Percentiles rank a stretch among this genome's conserved stretches.
phyloP scores from a whole-genome alignment of 2,113 vertebrate genomes.

The Paedocypris sp. region DNA sequence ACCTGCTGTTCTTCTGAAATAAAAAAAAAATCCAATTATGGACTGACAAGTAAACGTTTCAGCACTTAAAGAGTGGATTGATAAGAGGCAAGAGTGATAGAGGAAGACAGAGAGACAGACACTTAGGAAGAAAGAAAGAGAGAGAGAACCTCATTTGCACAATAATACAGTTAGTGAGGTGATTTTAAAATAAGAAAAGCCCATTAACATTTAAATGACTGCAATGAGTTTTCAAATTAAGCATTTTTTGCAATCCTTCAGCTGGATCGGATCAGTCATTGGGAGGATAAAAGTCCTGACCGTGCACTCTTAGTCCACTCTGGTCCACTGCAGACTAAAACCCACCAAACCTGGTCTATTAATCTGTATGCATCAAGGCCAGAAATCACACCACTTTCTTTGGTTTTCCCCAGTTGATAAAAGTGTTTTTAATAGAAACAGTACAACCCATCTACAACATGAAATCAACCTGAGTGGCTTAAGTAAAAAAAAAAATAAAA shows the following conservation, averaged over 20 bases:
- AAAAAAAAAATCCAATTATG: constrained; percentile 61
- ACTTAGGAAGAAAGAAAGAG: constrained; percentile 14
- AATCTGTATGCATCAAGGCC: too few relatives aligned
- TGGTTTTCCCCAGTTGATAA: too few relatives aligned
- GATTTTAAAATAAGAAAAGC: constrained; percentile 56
- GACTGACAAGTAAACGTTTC: constrained; percentile 60
- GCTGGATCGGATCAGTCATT: constrained; percentile 8
- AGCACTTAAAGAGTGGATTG: constrained; percentile 52
- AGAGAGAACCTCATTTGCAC: constrained; percentile 63
- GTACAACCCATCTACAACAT: too few relatives aligned
- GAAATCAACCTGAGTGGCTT: too few relatives aligned
- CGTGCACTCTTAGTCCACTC: constrained; percentile 1
- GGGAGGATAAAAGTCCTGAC: constrained; percentile 9
- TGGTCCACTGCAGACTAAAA: neutral
- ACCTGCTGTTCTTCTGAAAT: constrained; percentile 23
- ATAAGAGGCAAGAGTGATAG: constrained; percentile 36
- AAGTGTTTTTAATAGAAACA: too few relatives aligned
- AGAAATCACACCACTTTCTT: too few relatives aligned
- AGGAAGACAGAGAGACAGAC: neutral
- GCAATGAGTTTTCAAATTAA: constrained; percentile 34
- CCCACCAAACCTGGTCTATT: too few relatives aligned
- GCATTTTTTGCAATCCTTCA: constrained; percentile 14
- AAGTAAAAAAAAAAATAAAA: too few relatives aligned
- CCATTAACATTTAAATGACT: constrained; percentile 66
- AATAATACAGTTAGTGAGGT: constrained; percentile 55